Percentiles rank a stretch among this genome's conserved stretches.
Evolutionary conservation across 2,888 invertebrate genomes (phyloP).

Genomic region (Drosophila pegasa): DNA sequence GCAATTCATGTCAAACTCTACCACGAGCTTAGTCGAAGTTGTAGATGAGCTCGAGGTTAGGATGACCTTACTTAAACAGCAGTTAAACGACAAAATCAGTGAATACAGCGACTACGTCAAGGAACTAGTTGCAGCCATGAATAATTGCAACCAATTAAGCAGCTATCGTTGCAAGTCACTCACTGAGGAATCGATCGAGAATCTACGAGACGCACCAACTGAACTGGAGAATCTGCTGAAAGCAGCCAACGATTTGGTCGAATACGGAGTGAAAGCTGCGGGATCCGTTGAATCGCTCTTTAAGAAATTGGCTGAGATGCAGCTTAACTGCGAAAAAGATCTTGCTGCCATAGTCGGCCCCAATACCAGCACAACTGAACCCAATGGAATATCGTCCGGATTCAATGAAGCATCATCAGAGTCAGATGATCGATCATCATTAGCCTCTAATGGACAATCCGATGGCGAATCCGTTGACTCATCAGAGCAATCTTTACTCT

Average conservation of each 20-base stretch:
- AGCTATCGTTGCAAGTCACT: not conserved
- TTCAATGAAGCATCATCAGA: not conserved
- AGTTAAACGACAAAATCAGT: slow-evolving; percentile 23
- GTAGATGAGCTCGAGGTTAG: slow-evolving; percentile 13
- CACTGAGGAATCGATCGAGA: slow-evolving; percentile 23
- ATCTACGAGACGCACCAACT: slow-evolving; percentile 1
- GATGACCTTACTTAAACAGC: not conserved
- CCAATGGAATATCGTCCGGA: not conserved
- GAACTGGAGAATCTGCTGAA: not conserved
- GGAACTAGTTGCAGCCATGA: slow-evolving; percentile 2
- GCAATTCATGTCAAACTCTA: not conserved
- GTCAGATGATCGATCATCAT: not conserved
- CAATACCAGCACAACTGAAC: not conserved
- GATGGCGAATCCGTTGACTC: not conserved
- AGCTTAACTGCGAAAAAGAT: slow-evolving; percentile 3
- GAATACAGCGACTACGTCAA: slow-evolving; percentile 13
- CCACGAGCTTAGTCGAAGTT: rapidly evolving
- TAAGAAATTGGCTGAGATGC: slow-evolving; percentile 1
- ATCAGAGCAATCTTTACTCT: not conserved
- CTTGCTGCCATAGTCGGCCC: not conserved
- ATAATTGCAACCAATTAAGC: not conserved
- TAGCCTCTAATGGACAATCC: not conserved
- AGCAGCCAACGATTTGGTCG: slow-evolving; percentile 1
- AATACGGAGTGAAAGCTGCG: not conserved
- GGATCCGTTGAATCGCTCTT: not conserved